A percentile compares a stretch with the other conserved stretches of the same genome.
phyloP scores from a whole-genome alignment of 2,113 vertebrate species.

The Pangasianodon hypophthalmus region DNA sequence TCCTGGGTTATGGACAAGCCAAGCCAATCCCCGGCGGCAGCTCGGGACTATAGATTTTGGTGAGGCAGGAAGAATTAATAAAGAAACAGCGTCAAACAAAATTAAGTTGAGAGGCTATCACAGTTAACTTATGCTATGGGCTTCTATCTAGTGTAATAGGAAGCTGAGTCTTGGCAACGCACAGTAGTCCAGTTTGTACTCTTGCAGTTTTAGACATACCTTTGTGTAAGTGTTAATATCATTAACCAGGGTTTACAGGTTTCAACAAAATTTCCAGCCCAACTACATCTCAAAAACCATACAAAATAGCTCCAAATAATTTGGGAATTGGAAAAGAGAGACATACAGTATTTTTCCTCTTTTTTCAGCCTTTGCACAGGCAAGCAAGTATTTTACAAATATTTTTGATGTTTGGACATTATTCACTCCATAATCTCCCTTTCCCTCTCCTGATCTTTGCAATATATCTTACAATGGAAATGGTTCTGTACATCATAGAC shows the following conservation, averaged over 20 bases:
- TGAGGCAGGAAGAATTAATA: background rate
- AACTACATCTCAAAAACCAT: background rate
- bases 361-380: background rate
- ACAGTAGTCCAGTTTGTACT: background rate
- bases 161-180: background rate
- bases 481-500: background rate
- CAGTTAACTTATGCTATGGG: background rate
- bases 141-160: background rate
- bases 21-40: background rate
- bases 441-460: background rate
- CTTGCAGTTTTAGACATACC: background rate
- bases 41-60: background rate
- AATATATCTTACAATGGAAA: background rate
- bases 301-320: background rate
- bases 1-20: background rate
- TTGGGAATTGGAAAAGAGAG: background rate
- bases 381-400: background rate
- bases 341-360: too few relatives aligned
- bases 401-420: background rate
- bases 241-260: background rate
- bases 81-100: background rate
- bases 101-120: background rate
- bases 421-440: background rate
- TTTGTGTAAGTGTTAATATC: background rate
- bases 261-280: background rate